Evolutionary conservation across 2,888 invertebrate species (phyloP).

Genomic region (Tridacna gigas): DNA sequence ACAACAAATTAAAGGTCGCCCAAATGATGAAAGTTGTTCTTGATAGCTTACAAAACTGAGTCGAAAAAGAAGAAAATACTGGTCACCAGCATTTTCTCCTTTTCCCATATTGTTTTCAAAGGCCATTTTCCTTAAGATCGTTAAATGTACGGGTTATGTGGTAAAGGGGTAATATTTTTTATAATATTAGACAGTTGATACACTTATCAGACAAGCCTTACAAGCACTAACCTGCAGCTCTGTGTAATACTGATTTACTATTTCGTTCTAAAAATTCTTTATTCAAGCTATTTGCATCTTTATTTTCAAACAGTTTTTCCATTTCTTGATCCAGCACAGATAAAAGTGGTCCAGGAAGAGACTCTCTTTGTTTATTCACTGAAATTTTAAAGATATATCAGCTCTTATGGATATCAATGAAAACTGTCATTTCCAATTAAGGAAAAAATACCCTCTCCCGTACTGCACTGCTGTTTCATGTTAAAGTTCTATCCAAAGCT

Average conservation of each 20-base stretch:
- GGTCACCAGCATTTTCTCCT: neutral
- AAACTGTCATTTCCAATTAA: too few species aligned
- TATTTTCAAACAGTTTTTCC: slow-evolving; percentile 86
- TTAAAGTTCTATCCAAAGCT: too few species aligned
- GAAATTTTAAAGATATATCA: slow-evolving; percentile 3
- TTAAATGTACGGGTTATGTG: neutral
- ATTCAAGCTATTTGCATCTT: slow-evolving; percentile 88
- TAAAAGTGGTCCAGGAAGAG: slow-evolving; percentile 76
- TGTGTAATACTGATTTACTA: slow-evolving; percentile 90
- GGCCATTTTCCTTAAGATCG: neutral
- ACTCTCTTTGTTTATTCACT: slow-evolving; percentile 60
- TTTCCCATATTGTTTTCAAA: neutral
- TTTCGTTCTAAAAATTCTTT: slow-evolving; percentile 89
- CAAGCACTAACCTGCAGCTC: slow-evolving; percentile 89
- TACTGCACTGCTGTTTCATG: too few species aligned
- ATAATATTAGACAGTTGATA: neutral
- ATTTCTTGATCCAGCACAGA: slow-evolving; percentile 85
- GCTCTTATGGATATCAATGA: too few species aligned
- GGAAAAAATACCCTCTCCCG: too few species aligned
- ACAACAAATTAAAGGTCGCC: too few species aligned
- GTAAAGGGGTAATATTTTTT: too few species aligned
- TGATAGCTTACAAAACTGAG: too few species aligned
- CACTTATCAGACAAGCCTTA: neutral
- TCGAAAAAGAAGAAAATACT: neutral
- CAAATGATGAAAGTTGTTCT: too few species aligned